Percentiles rank a stretch among this genome's conserved stretches.
phyloP scores from a whole-genome alignment of 2,797 vertebrate species.

The Propithecus perrieri region DNA sequence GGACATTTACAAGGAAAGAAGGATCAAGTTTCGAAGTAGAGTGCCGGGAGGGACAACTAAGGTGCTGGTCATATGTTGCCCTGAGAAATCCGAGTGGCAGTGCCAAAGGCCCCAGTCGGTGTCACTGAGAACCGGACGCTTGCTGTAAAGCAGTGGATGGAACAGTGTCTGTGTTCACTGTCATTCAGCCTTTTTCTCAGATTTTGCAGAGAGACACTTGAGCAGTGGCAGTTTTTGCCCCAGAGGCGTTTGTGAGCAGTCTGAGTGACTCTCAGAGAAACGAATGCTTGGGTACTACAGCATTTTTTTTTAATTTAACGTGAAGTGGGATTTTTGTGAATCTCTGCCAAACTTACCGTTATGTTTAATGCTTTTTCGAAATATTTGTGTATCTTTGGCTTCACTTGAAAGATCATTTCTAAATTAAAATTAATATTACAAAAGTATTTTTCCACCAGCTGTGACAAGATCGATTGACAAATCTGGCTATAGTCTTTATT shows the following conservation, averaged over 20 bases:
- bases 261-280: neutral
- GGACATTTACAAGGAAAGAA: neutral
- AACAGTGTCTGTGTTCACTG: neutral
- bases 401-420: neutral
- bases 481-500: neutral
- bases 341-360: neutral
- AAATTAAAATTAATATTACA: constrained; percentile 19
- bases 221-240: neutral
- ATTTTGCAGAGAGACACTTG: neutral
- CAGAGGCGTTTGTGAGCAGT: neutral
- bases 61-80: neutral
- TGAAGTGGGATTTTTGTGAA: neutral
- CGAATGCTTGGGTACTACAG: neutral
- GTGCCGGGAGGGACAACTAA: neutral
- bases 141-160: neutral
- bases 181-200: neutral
- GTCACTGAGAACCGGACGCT: neutral
- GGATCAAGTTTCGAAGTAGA: neutral
- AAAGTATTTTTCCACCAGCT: neutral
- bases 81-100: neutral
- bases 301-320: neutral
- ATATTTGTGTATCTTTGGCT: neutral
- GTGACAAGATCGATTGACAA: neutral
- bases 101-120: neutral
- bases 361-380: neutral